Percentiles rank a stretch among this genome's conserved stretches.
These are phyloP conservation scores for Battus philenor DNA, from an alignment of 1,140 invertebrate genomes.

Conservation along the genomic window DNA sequence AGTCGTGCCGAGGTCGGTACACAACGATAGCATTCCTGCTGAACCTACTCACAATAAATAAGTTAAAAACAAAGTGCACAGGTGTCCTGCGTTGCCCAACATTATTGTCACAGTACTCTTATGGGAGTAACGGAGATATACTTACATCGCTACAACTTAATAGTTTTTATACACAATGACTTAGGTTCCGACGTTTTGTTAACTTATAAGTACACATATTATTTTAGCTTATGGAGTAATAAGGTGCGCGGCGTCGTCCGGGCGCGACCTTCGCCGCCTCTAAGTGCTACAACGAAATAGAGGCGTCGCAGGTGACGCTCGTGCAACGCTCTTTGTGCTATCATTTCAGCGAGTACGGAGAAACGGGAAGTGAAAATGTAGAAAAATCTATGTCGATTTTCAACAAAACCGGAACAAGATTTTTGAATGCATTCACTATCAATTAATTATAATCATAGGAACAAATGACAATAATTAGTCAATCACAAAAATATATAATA, in stretches of 20 bases:
- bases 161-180: slow-evolving; percentile 75
- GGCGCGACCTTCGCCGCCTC: slow-evolving; percentile 26
- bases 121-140: slow-evolving; percentile 69
- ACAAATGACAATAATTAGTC: slow-evolving; percentile 73
- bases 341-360: slow-evolving; percentile 36
- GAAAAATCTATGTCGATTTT: slow-evolving; percentile 73
- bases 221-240: slow-evolving; percentile 69
- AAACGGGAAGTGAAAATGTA: slow-evolving; percentile 33
- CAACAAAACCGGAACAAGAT: slow-evolving; percentile 72
- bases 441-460: slow-evolving; percentile 71
- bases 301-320: slow-evolving; percentile 33
- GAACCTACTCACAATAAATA: slow-evolving; percentile 61
- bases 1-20: slow-evolving; percentile 24
- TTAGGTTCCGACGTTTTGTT: slow-evolving; percentile 75
- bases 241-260: slow-evolving; percentile 55
- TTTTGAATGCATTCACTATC: slow-evolving; percentile 54
- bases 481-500: slow-evolving; percentile 62
- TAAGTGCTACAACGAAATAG: slow-evolving; percentile 22
- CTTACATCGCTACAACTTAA: slow-evolving; percentile 69
- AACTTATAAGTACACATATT: slow-evolving; percentile 71
- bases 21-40: slow-evolving; percentile 26
- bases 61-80: slow-evolving; percentile 57
- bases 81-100: slow-evolving; percentile 62
- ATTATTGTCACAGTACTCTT: slow-evolving; percentile 69
- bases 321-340: slow-evolving; percentile 45